Base-by-base conservation (phyloP, 1,140 invertebrate genomes). In the Drosophila parabipectinata region DNA sequence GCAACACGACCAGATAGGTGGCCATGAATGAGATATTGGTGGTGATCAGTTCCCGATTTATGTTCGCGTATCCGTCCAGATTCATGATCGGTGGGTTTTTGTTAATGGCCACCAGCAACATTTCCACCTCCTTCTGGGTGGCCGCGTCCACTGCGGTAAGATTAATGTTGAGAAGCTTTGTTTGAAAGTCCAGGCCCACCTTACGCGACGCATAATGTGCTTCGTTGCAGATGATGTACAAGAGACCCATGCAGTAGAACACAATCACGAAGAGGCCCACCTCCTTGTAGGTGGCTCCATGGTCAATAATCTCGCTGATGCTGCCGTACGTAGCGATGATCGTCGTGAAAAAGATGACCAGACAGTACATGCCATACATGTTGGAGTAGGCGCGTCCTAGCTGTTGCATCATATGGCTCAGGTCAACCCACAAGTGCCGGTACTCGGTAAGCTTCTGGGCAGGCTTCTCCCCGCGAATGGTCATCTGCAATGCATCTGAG, bases 381-480 rank as follows among this genome's bases (percentile, higher is more conserved):
- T 95, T 95, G 21, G 94, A 94, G 80, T 95, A 95, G 2, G 94
- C 95, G 45, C 93, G 92, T 39, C 94, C 95, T 48, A 95, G 84
- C 76, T 95, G 95, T 84, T 95, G 95, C 95, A 95, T 95, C 94
- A 95, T 95, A 79, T 95, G 94, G 12, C 94, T 95, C 8, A 95
- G 84, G 80, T 95, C 94, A 1, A 95, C 94, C 95, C 95, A 95
- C 37, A 95, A 83, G 83, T 95, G 93, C 8, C 95, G 92, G 80
- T 94, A 95, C 68, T 95, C 94, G 0, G 94, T 94, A 18, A 95
- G 87, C 71, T 94, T 94, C 45, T 93, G 88, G 10, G 94, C 94
- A 0, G 94, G 94, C 71, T 94, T 93, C 21, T 93, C 92, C 3
- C 92, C 92, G 45, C 94, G 92, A 2, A 95, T 90, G 0, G 94